phyloP scores from a whole-genome alignment of 2,888 invertebrate species.

The Agrochola lota region DNA sequence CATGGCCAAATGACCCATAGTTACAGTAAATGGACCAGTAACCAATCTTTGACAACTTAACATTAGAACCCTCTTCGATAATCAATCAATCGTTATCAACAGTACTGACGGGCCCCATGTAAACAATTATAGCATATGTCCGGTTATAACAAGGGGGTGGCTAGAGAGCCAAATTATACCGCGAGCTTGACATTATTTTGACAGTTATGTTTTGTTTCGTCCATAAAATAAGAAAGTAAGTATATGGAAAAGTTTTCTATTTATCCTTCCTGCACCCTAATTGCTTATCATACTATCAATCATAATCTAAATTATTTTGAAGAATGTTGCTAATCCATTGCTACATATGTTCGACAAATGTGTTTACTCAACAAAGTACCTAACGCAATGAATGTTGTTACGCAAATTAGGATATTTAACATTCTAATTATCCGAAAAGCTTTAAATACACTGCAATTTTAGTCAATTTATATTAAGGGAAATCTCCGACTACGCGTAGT shows the following conservation, averaged over 20 bases:
- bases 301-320: no score
- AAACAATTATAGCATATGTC: conserved; percentile 83
- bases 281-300: no score
- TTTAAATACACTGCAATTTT: neutral
- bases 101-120: conserved; percentile 66
- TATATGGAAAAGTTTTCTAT: neutral
- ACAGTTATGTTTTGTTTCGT: conserved; percentile 41
- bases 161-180: conserved; percentile 56
- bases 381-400: no score
- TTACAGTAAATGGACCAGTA: conserved; percentile 29
- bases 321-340: no score
- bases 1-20: neutral
- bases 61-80: conserved; percentile 61
- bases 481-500: neutral
- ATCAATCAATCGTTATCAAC: conserved; percentile 73
- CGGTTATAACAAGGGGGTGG: conserved; percentile 53
- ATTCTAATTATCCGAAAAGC: neutral
- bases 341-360: no score
- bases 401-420: neutral
- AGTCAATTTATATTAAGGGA: neutral
- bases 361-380: no score
- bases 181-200: conserved; percentile 52
- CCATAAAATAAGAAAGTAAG: conserved; percentile 7
- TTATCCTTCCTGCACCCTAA: neutral
- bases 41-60: conserved; percentile 46